Percentiles rank a stretch among this genome's conserved stretches.
phyloP scores from a whole-genome alignment of 2,888 invertebrate genomes.

The Emmelina monodactyla region DNA sequence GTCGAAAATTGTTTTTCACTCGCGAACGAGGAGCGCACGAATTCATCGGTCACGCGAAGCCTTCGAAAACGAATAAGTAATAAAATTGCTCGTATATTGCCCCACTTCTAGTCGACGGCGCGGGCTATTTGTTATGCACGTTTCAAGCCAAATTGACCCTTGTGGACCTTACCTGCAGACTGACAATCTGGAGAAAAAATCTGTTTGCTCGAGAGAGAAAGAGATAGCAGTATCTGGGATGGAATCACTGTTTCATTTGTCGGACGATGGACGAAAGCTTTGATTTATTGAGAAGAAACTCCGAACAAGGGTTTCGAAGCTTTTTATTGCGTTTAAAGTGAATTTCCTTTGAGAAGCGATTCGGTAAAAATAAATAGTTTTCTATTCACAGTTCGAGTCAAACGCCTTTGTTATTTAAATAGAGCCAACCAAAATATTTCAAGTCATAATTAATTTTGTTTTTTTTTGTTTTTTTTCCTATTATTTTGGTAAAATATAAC shows the following conservation, averaged over 20 bases:
- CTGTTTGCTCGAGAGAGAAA: too few relatives aligned
- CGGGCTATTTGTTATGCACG: not conserved
- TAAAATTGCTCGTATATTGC: not conserved
- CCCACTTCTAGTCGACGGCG: not conserved
- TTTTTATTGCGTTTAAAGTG: constrained; percentile 1
- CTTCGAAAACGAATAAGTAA: not conserved
- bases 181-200: too few relatives aligned
- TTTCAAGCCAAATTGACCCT: not conserved
- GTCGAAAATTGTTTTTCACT: too few relatives aligned
- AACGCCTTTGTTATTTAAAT: too few relatives aligned
- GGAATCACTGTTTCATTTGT: not conserved
- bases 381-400: too few relatives aligned
- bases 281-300: not conserved
- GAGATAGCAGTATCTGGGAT: too few relatives aligned
- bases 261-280: not conserved
- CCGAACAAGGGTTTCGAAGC: not conserved
- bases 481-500: too few relatives aligned
- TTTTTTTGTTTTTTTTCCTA: too few relatives aligned
- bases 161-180: constrained; percentile 7
- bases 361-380: too few relatives aligned
- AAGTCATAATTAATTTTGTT: too few relatives aligned
- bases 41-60: not conserved
- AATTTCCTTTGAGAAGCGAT: not conserved
- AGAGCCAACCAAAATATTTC: too few relatives aligned
- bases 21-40: too few relatives aligned